phyloP scores from a whole-genome alignment of 2,888 invertebrate species.

The Antheraea assamensis region DNA sequence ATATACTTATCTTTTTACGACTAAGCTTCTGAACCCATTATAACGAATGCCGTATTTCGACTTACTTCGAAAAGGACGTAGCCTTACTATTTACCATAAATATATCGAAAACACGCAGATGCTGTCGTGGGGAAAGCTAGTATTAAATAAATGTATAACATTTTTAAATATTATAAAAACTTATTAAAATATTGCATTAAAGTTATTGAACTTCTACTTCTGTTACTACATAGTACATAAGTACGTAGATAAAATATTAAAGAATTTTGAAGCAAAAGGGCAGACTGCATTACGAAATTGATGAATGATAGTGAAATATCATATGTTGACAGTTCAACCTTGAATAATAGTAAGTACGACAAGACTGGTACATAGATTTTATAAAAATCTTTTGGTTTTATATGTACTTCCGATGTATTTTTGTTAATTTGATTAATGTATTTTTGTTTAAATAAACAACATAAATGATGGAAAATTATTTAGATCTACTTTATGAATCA shows the following conservation, averaged over 20 bases:
- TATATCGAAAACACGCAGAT: too few relatives aligned
- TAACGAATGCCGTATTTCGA: too few relatives aligned
- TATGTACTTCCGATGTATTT: too few relatives aligned
- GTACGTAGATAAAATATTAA: not conserved
- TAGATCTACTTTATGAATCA: too few relatives aligned
- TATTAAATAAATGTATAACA: too few relatives aligned
- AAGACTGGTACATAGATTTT: not conserved
- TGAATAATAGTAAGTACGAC: not conserved
- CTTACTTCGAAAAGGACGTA: too few relatives aligned
- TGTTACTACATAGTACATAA: not conserved
- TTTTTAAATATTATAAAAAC: not conserved
- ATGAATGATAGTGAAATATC: slow-evolving; percentile 16
- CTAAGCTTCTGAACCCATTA: too few relatives aligned
- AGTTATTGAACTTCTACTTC: not conserved
- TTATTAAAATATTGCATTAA: not conserved
- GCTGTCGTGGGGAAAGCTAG: too few relatives aligned
- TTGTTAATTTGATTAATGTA: too few relatives aligned
- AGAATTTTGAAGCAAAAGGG: slow-evolving; percentile 19
- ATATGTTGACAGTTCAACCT: slow-evolving; percentile 17
- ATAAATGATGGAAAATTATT: too few relatives aligned
- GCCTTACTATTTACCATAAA: too few relatives aligned
- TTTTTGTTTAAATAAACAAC: too few relatives aligned
- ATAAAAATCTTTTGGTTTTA: not conserved
- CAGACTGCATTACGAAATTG: slow-evolving; percentile 18
- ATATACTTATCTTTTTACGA: not conserved